A percentile compares a stretch with the other conserved stretches of the same genome.
Conservation (phyloP, 2,797 vertebrate genomes). For the Jordanella pulchra region DNA sequence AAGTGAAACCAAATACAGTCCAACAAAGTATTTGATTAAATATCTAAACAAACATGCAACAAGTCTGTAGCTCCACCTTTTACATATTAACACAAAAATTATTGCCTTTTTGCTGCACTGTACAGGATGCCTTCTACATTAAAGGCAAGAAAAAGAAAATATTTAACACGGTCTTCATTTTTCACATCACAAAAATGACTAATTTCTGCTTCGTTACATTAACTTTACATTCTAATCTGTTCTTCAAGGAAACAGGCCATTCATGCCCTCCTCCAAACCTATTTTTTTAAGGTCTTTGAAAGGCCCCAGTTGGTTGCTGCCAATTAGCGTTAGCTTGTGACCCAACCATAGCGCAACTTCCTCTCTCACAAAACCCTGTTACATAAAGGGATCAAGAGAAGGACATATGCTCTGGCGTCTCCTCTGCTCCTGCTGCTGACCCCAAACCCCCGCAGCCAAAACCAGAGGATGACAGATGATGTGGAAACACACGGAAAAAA, state of each 20-base stretch:
- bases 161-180: background rate
- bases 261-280: background rate
- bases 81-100: background rate
- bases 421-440: constrained; percentile 29
- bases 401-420: constrained; percentile 53
- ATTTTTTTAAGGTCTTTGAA: background rate
- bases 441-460: constrained; percentile 13
- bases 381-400: constrained; percentile 56
- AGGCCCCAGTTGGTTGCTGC: constrained; percentile 18
- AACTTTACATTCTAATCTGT: background rate
- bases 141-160: background rate
- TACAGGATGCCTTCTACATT: background rate
- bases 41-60: background rate
- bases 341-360: constrained; percentile 25
- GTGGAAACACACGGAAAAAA: constrained; percentile 1
- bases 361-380: constrained; percentile 35
- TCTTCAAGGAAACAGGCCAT: background rate
- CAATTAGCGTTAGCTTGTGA: constrained; percentile 62
- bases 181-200: background rate
- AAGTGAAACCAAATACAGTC: too few relatives aligned
- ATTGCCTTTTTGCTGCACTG: background rate
- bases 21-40: too few relatives aligned
- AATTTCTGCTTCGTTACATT: background rate
- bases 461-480: constrained; percentile 21
- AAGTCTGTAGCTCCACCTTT: background rate